Conservation (phyloP, 2,113 vertebrate genomes). For the Prionailurus viverrinus region DNA sequence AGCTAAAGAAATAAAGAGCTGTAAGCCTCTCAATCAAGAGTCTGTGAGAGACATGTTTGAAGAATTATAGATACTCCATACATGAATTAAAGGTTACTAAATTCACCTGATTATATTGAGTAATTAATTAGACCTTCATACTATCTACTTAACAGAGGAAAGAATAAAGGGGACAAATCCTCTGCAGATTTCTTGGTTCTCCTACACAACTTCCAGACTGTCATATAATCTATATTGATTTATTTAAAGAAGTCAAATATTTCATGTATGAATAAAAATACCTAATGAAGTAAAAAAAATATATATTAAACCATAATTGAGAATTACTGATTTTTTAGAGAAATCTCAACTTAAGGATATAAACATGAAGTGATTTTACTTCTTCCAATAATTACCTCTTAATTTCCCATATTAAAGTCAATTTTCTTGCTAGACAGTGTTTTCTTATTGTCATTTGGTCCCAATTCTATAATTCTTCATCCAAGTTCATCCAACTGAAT, state of each 20-base stretch:
- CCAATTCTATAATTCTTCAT: neutral
- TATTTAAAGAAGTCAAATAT: neutral
- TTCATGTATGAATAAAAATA: neutral
- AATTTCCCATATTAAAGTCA: neutral
- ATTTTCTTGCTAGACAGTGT: neutral
- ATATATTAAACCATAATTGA: neutral
- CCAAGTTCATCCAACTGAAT: neutral
- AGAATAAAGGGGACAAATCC: neutral
- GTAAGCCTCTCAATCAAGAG: neutral
- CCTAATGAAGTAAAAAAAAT: neutral
- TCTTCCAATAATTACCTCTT: neutral
- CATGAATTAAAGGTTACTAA: neutral
- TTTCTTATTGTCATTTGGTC: neutral
- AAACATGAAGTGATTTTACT: neutral
- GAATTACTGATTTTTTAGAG: neutral
- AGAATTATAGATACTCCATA: neutral
- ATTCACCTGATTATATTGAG: neutral
- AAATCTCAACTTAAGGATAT: neutral
- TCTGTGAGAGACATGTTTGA: neutral
- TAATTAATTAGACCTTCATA: neutral
- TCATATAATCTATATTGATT: neutral
- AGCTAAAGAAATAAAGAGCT: neutral
- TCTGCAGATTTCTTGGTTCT: neutral
- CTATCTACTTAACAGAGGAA: neutral
- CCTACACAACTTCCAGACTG: neutral